These are phyloP conservation scores for Bujurquina vittata DNA, from an alignment of 2,113 vertebrate genomes.

Conservation along the genomic window DNA sequence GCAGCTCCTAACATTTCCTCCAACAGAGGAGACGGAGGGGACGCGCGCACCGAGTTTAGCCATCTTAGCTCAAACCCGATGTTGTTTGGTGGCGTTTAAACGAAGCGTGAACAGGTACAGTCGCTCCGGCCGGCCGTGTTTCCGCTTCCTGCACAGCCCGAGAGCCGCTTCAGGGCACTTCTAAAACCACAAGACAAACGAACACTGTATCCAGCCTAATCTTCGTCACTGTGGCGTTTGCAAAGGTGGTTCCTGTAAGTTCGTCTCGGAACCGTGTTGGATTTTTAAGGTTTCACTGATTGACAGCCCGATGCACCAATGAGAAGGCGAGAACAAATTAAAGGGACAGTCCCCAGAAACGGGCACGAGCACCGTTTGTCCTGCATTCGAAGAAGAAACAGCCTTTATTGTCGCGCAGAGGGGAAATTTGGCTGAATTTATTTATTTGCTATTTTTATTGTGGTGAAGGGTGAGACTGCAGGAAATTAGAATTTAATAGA, in stretches of 20 bases:
- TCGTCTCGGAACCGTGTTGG: neutral
- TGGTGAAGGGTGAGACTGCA: no score
- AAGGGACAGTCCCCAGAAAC: neutral
- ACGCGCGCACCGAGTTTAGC: neutral
- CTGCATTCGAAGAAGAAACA: neutral
- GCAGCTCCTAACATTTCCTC: neutral
- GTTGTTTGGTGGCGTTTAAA: neutral
- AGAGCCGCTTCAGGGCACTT: neutral
- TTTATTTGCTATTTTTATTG: neutral
- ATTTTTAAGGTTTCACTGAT: neutral
- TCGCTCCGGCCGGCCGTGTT: neutral
- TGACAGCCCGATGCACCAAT: conserved; percentile 32
- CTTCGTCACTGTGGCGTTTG: neutral
- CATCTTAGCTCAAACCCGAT: accelerated
- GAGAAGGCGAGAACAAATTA: neutral
- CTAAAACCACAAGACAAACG: neutral
- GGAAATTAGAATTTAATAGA: neutral
- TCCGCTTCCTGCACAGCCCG: neutral
- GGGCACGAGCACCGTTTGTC: no score
- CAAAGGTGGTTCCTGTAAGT: neutral
- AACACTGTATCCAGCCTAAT: neutral
- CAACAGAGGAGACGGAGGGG: neutral
- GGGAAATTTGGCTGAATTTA: no score
- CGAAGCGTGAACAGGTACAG: neutral
- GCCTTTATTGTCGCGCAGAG: no score